A percentile compares a stretch with the other conserved stretches of the same genome.
These are phyloP conservation scores for Antechinus stuartii DNA, from an alignment of 2,113 vertebrate genomes.

Conservation along the genomic window DNA sequence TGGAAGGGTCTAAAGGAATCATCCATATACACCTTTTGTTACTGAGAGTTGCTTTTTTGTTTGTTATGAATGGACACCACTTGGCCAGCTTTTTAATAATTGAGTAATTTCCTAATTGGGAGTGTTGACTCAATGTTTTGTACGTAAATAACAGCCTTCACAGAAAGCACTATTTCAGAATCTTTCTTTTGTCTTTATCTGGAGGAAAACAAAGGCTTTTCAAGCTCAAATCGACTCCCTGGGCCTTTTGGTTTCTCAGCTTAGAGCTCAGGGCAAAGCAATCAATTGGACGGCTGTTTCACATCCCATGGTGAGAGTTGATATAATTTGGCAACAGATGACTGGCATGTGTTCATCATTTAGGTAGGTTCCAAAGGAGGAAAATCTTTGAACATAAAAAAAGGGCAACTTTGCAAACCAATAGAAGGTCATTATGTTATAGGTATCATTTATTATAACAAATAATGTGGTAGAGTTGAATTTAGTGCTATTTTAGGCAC, in stretches of 20 bases:
- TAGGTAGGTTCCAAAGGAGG: conserved; percentile 8
- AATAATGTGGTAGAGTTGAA: not conserved
- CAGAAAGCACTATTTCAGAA: not conserved
- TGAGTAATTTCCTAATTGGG: not conserved
- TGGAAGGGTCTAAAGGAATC: not conserved
- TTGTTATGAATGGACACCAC: not conserved
- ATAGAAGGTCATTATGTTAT: not conserved
- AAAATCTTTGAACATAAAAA: conserved; percentile 1
- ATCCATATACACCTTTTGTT: not conserved
- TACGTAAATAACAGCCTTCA: not conserved
- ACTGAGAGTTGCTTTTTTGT: not conserved
- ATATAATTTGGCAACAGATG: conserved; percentile 1
- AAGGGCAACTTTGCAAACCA: conserved; percentile 32
- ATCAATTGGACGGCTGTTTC: not conserved
- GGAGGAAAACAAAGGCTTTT: conserved; percentile 8
- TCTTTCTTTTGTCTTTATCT: conserved; percentile 13
- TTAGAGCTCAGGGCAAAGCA: not conserved
- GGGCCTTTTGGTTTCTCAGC: not conserved
- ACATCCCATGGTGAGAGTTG: not conserved
- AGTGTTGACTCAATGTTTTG: not conserved
- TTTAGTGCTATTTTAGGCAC: conserved; percentile 21
- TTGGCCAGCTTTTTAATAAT: not conserved
- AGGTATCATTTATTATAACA: conserved; percentile 29
- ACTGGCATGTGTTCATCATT: conserved; percentile 10
- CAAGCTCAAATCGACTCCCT: not conserved